A percentile compares a stretch with the other conserved stretches of the same genome.
Conservation (phyloP, 1,140 invertebrate genomes). For the Drosophila miranda region DNA sequence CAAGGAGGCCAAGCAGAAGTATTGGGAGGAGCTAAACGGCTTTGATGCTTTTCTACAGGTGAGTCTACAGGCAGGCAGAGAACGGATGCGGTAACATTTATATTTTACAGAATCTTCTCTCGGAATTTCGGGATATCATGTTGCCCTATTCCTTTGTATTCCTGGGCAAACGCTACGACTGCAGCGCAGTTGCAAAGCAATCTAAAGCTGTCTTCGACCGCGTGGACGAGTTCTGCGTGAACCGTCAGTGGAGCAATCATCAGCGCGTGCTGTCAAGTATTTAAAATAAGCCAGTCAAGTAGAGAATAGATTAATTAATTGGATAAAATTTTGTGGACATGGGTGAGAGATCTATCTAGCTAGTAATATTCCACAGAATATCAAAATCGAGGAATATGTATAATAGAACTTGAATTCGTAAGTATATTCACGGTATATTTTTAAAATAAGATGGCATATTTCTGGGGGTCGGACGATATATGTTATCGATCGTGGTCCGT, state of each 20-base stretch:
- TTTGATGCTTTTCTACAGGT: constrained; percentile 41
- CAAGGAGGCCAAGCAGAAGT: constrained; percentile 59
- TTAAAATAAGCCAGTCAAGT: too few relatives aligned
- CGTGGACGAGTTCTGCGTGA: constrained; percentile 66
- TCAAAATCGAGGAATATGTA: too few relatives aligned
- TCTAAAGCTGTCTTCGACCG: constrained; percentile 8
- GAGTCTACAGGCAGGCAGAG: not conserved
- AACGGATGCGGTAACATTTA: too few relatives aligned
- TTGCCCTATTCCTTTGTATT: constrained; percentile 61
- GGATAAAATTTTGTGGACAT: too few relatives aligned
- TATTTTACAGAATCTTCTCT: constrained; percentile 38
- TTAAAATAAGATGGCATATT: too few relatives aligned
- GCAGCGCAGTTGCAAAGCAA: constrained; percentile 14
- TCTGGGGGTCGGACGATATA: too few relatives aligned
- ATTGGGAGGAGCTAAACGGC: constrained; percentile 62
- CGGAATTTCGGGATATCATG: constrained; percentile 37
- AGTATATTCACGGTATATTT: too few relatives aligned
- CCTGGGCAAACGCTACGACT: constrained; percentile 55
- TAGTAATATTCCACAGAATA: too few relatives aligned
- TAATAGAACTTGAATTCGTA: too few relatives aligned
- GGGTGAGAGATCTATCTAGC: too few relatives aligned
- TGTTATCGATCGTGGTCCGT: too few relatives aligned
- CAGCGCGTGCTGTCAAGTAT: constrained; percentile 39
- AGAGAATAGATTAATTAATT: too few relatives aligned
- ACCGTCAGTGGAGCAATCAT: constrained; percentile 50